Evolutionary conservation across 2,113 vertebrate species (phyloP).

Genomic region (Illadopsis cleaveri): DNA sequence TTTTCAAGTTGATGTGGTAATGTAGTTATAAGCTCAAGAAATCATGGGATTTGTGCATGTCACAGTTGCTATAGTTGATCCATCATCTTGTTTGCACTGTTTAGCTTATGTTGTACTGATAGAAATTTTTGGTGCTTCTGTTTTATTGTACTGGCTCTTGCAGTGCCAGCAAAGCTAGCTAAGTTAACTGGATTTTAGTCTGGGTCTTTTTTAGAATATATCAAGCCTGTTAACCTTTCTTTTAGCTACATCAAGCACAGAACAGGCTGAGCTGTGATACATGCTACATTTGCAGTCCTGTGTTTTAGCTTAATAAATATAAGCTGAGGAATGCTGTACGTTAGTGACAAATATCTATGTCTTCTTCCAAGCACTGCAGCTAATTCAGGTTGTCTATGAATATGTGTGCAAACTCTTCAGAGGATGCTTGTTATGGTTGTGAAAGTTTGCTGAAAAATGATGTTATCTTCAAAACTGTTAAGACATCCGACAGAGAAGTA

Average conservation of each 20-base stretch:
- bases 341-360: background rate
- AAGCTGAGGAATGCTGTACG: background rate
- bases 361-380: background rate
- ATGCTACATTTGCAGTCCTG: background rate
- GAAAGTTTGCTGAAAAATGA: background rate
- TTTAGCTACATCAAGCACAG: background rate
- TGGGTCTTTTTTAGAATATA: background rate
- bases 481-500: background rate
- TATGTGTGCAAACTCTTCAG: background rate
- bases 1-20: background rate
- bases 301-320: background rate
- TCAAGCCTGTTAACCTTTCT: background rate
- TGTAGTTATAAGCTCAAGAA: background rate
- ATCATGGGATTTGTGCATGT: background rate
- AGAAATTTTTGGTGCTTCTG: background rate
- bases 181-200: background rate
- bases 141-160: background rate
- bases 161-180: background rate
- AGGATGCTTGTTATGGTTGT: background rate
- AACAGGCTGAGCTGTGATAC: background rate
- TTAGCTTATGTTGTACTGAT: background rate
- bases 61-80: background rate
- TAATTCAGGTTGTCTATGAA: background rate
- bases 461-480: background rate
- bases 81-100: background rate